Evolutionary conservation across 2,888 invertebrate species (phyloP), one percentile per base, ranked within the genome.

Genomic region (Clusia tigrina): DNA sequence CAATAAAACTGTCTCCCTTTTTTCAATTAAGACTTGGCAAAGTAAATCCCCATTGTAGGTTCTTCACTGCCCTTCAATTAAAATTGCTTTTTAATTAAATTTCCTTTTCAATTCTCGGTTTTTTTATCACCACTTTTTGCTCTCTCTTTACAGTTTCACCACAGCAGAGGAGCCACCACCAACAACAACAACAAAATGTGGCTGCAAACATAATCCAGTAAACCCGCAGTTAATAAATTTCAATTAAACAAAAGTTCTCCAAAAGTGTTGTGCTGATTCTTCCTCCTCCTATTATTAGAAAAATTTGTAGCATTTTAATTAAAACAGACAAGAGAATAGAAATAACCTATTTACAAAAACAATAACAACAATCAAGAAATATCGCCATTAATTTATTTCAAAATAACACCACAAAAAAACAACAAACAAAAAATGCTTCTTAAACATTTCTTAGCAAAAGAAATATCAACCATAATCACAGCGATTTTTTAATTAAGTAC

Each of bases 261-360:
- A 48, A n/a, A n/a, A 48, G 48, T 48, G 48, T 48, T 48, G 48
- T 48, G 48, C 48, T n/a, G n/a, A 48, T 20, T 48, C 22, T 48
- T 48, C 18, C 48, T 48, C n/a, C 42, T 42, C 9, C 3, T 42
- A 42, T 3, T 32, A 5, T 42, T 15, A 42, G 12, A 20, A 48
- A 18, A 48, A 20, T n/a, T n/a, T n/a, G n/a, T n/a, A 48, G 20
- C 18, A 20, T 48, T 48, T 48, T 48, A 20, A 20, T 18, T 20
- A 48, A 48, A 48, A 6, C 42, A 42, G n/a, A 42, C 32, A 5
- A 42, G 15, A 42, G n/a, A 42, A 5, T 17, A 15, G 42, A 15
- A 42, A 32, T 32, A 9, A 32, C 32, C 5, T 15, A 42, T 42
- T 42, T 42, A 15, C 42, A n/a, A 10, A 42, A 42, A 42, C 9